A percentile compares a stretch with the other conserved stretches of the same genome.
phyloP scores from a whole-genome alignment of 2,888 invertebrate species.

The Listrodromus nycthemerus region DNA sequence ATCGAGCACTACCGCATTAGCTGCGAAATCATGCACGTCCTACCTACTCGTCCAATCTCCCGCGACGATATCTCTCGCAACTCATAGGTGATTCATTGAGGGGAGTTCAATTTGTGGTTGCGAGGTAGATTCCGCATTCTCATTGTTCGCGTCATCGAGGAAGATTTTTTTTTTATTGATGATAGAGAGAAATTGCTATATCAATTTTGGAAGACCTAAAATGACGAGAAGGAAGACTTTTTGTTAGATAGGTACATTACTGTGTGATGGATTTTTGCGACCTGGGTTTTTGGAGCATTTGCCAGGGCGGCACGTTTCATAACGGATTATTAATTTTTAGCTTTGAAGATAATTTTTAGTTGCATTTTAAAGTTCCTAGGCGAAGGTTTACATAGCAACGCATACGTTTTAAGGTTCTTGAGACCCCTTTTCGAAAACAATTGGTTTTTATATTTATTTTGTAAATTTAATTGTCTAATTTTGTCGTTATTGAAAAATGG shows the following conservation, averaged over 20 bases:
- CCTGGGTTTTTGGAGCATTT: background rate
- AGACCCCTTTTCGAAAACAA: background rate
- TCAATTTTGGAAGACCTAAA: background rate
- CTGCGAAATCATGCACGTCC: constrained; percentile 1
- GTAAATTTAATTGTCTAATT: background rate
- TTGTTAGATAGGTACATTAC: background rate
- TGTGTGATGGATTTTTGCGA: background rate
- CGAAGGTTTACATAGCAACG: no score
- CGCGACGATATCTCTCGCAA: background rate
- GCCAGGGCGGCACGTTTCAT: no score
- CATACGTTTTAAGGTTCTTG: background rate
- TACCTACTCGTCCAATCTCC: background rate
- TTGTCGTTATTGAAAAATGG: background rate
- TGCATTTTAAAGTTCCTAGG: no score
- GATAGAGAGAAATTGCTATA: background rate
- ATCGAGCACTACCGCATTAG: constrained; percentile 1
- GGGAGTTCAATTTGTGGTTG: background rate
- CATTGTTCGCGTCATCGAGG: background rate
- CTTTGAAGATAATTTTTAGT: no score
- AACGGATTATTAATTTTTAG: no score
- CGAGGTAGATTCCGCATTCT: background rate
- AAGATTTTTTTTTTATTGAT: background rate
- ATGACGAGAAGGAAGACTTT: background rate
- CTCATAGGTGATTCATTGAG: background rate
- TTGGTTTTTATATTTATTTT: no score